Evolutionary conservation across 2,113 vertebrate genomes (phyloP).

Genomic region (Numida meleagris): DNA sequence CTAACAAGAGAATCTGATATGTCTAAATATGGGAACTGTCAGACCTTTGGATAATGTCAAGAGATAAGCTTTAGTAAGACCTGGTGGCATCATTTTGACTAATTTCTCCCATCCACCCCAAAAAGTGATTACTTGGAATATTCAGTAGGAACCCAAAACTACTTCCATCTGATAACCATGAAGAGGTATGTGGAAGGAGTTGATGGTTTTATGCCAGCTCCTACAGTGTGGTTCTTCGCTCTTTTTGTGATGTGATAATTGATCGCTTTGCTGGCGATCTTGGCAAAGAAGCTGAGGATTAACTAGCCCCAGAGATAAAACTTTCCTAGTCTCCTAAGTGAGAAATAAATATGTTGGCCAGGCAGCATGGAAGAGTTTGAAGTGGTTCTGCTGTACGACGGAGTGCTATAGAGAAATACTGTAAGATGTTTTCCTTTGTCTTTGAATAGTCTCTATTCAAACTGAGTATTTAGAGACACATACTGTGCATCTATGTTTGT

Average conservation of each 20-base stretch:
- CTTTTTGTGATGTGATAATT: conserved; percentile 69
- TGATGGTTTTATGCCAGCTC: conserved; percentile 47
- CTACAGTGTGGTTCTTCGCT: conserved; percentile 51
- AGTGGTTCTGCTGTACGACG: not conserved
- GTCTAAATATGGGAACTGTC: conserved; percentile 17
- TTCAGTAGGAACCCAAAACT: conserved; percentile 39
- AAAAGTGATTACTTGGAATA: conserved; percentile 9
- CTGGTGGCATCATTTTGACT: conserved; percentile 29
- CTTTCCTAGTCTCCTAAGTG: conserved; percentile 50
- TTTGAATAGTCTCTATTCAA: not conserved
- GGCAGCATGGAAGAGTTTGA: conserved; percentile 15
- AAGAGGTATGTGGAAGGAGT: conserved; percentile 52
- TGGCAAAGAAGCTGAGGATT: conserved; percentile 59
- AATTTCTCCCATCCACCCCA: not conserved
- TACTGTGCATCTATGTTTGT: not conserved
- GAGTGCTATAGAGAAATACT: not conserved
- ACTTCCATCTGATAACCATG: conserved; percentile 52
- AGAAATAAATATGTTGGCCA: conserved; percentile 45
- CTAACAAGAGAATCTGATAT: not conserved
- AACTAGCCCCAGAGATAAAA: conserved; percentile 50
- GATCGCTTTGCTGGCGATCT: conserved; percentile 56
- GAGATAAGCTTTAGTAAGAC: not conserved
- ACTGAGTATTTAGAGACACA: not conserved
- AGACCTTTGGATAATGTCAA: not conserved
- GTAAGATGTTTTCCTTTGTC: not conserved